Evolutionary conservation across 2,888 invertebrate species (phyloP), one percentile per base, ranked within the genome.

Genomic region (Teleiodes luculella): DNA sequence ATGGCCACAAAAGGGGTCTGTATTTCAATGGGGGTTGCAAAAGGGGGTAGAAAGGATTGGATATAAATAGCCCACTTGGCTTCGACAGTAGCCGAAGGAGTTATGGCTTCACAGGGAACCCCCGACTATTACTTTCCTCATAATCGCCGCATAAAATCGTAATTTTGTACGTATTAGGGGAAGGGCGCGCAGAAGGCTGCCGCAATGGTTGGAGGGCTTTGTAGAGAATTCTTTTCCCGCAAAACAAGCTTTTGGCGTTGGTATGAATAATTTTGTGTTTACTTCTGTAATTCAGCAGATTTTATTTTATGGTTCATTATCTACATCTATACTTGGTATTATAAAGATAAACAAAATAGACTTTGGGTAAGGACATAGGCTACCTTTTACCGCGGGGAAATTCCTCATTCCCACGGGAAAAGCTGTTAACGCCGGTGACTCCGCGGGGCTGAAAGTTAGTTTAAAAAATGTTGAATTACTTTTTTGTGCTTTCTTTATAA

Each of bases 111-210:
- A 13, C 14, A 49, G 37, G 46, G 20, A 30, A n/a, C 43, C 24
- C n/a, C 18, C 47, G 36, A 2, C 33, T 35, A 36, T 46, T 47
- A 37, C 18, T 30, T 52, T 47, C 48, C 39, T 47, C 13, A 52
- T 52, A 55, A 52, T 52, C 52, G 52, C 31, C 10, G 11, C n/a
- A 39, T 37, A 46, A 46, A 39, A 48, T 33, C 31, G 20, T 35
- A 18, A 48, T 31, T 48, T 35, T 43, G 20, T 7, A 11, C 33
- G 20, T 33, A 35, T 48, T 35, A 24, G 35, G 48, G 48, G 13
- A 20, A 48, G 18, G 3, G 13, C 20, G n/a, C 35, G 18, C 35
- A 35, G 35, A 35, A n/a, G 20, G 35, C 13, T 6, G 31, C 11
- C n/a, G 39, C 16, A 41, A 20, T 11, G 28, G n/a, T 14, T 13